Base-by-base conservation (phyloP, 1,140 invertebrate species). In the Heliconius eleuchia region DNA sequence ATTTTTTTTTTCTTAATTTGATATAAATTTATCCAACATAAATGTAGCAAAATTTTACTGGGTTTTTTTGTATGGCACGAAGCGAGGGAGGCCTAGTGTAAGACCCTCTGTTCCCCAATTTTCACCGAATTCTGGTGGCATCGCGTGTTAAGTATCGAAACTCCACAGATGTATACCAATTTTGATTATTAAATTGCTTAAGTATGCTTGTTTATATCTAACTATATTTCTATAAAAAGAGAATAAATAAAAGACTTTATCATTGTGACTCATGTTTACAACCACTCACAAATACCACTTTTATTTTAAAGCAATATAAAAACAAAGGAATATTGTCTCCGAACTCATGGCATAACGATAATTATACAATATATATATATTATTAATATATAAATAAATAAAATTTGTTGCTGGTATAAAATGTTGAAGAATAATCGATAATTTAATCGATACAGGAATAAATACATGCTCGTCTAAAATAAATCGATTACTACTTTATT, bases 191-290 rank as follows among this genome's bases (percentile, higher is more conserved):
- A 27, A 60, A 60, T 27, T 60, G 27, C 55, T 57, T 23, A 57
- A n/a, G 23, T 60, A 27, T 66, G 23, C 11, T 42, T 42, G 42
- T 42, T 42, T 13, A 42, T 42, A 3, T 13, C 11, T 13, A 42
- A 42, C 11, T 13, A 42, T 13, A 42, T 42, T 42, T 13, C 0
- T 66, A 66, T 8, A 66, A 66, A 19, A 30, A 66, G 19, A 71
- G 37, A 71, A 34, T 34, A 88, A 92, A 90, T 90, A 85, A 92
- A 93, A 94, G 87, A 85, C 81, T 80, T 46, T 7, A 83, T 80
- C 84, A 90, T 92, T 93, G 91, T 93, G 92, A 93, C 92, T 92
- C 91, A 90, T 92, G 91, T 92, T 94, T 92, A 93, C 88, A 91
- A 93, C 89, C 91, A 92, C 89, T 90, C 92, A 92, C 91, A 92